These are phyloP conservation scores for Thelaira solivaga DNA, from an alignment of 2,888 invertebrate genomes.

Conservation along the genomic window DNA sequence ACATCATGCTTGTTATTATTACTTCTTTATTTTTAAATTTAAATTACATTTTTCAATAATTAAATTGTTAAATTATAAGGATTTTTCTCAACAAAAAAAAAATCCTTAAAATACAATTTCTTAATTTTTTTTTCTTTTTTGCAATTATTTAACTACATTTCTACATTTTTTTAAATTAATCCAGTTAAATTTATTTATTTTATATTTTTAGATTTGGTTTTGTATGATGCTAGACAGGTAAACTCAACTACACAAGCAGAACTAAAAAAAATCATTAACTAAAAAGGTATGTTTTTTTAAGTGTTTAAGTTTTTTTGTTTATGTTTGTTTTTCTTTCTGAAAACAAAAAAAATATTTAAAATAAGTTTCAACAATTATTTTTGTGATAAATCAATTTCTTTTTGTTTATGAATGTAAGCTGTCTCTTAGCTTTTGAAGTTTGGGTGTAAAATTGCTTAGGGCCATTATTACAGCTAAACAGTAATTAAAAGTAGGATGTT, in stretches of 20 bases:
- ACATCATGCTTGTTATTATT: constrained; percentile 47
- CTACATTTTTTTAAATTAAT: constrained; percentile 58
- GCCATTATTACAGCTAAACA: too few relatives aligned
- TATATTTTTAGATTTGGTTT: constrained; percentile 60
- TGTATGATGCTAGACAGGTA: constrained; percentile 60
- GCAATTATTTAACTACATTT: constrained; percentile 58
- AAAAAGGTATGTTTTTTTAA: constrained; percentile 30
- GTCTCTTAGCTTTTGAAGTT: too few relatives aligned
- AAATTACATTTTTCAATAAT: constrained; percentile 3
- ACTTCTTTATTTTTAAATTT: neutral
- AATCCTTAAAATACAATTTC: constrained; percentile 2
- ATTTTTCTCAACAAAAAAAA: constrained; percentile 7
- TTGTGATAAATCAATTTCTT: too few relatives aligned
- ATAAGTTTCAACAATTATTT: too few relatives aligned
- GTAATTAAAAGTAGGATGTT: too few relatives aligned
- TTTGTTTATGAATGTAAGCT: too few relatives aligned
- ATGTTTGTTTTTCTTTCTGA: neutral
- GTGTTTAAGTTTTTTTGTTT: neutral
- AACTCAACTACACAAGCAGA: constrained; percentile 63
- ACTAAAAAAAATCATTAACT: constrained; percentile 56
- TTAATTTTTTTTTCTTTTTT: constrained; percentile 41
- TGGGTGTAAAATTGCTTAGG: too few relatives aligned
- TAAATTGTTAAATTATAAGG: constrained; percentile 6
- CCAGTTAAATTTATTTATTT: constrained; percentile 46
- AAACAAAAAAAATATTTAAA: too few relatives aligned